phyloP scores from a whole-genome alignment of 2,797 vertebrate species.

The Microtus obscurus region DNA sequence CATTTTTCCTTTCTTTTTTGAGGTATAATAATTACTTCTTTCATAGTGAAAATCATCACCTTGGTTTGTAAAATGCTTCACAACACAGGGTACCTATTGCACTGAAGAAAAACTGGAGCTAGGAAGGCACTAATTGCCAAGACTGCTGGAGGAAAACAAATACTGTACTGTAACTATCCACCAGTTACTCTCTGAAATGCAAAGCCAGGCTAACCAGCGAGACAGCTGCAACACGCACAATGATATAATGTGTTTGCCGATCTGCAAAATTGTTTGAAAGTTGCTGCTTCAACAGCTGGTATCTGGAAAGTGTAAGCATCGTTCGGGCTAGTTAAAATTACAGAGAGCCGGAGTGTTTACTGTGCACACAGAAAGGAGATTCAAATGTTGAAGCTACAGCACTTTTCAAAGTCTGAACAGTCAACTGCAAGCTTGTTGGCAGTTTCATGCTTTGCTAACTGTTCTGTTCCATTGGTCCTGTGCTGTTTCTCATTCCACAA shows the following conservation, averaged over 20 bases:
- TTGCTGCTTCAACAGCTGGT: constrained; percentile 83
- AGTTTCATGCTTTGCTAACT: constrained; percentile 39
- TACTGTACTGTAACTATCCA: constrained; percentile 74
- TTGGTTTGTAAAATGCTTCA: constrained; percentile 60
- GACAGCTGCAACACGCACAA: constrained; percentile 82
- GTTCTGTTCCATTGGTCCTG: constrained; percentile 26
- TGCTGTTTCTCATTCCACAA: neutral
- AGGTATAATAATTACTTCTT: neutral
- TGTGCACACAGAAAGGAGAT: constrained; percentile 77
- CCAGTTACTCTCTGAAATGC: constrained; percentile 72
- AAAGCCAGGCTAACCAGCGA: constrained; percentile 65
- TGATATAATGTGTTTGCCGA: constrained; percentile 82
- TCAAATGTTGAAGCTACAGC: constrained; percentile 76
- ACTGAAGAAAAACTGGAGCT: constrained; percentile 58
- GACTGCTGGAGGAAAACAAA: constrained; percentile 77
- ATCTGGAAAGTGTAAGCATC: constrained; percentile 79
- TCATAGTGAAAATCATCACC: neutral
- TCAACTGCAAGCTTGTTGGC: constrained; percentile 67
- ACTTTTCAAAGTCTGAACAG: constrained; percentile 78
- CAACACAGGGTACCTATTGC: constrained; percentile 58
- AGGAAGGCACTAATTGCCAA: constrained; percentile 77
- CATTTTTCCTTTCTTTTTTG: neutral
- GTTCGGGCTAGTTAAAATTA: constrained; percentile 82
- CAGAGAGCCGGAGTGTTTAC: constrained; percentile 77
- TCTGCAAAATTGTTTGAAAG: constrained; percentile 83